Evolutionary conservation across 2,888 invertebrate genomes (phyloP).

Genomic region (Zygogramma bicolorata): DNA sequence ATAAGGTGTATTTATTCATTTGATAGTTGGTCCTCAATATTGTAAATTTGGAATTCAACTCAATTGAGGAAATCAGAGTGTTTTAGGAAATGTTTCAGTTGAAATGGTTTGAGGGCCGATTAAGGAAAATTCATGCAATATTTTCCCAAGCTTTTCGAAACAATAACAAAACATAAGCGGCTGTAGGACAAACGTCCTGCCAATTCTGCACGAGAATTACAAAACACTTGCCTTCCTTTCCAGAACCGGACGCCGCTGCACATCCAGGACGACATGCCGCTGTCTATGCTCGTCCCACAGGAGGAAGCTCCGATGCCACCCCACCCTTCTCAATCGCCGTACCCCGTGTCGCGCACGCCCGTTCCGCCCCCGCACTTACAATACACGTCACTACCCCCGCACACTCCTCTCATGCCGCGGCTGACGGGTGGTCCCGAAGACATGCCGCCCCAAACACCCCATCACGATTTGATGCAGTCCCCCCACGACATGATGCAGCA

Average conservation of each 20-base stretch:
- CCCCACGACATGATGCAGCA: slow-evolving; percentile 1
- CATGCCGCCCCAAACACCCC: slow-evolving; percentile 7
- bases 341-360: slow-evolving; percentile 52
- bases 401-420: neutral
- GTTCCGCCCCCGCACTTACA: slow-evolving; percentile 26
- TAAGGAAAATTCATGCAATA: no score
- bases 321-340: slow-evolving; percentile 58
- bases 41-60: no score
- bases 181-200: neutral
- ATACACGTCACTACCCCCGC: slow-evolving; percentile 28
- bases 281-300: slow-evolving; percentile 53
- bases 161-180: neutral
- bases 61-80: no score
- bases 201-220: neutral
- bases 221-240: slow-evolving; percentile 20
- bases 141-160: no score
- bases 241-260: slow-evolving; percentile 62
- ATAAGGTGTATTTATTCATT: no score
- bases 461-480: slow-evolving; percentile 34
- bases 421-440: slow-evolving; percentile 15
- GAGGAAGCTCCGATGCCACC: slow-evolving; percentile 62
- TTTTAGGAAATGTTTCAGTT: no score
- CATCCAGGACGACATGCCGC: slow-evolving; percentile 55
- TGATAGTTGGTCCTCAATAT: no score
- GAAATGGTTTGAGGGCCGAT: no score